Base-by-base conservation (phyloP, 2,113 vertebrate species). In the Pangasianodon hypophthalmus region DNA sequence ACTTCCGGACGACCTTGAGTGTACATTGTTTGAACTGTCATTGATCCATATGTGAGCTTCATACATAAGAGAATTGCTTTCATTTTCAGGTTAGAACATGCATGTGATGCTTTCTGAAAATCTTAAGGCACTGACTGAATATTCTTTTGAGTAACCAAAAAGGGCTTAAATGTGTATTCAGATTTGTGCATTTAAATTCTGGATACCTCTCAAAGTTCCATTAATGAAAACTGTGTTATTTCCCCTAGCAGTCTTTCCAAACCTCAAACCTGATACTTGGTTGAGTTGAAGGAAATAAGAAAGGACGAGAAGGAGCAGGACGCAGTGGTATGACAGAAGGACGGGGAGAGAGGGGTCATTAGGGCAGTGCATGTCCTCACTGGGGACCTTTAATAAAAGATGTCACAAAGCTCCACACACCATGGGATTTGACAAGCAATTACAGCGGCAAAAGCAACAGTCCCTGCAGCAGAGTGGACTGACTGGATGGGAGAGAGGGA, bases 391-490 rank as follows among this genome's bases (percentile, higher is more conserved):
- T 37, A 85, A 77, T 91, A 90, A 90, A 92, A 24, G 83, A 89
- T 84, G 83, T 88, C 84, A 69, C 82, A 32, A 84, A 54, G 85
- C 88, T 71, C 86, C 58, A 87, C 88, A 92, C 81, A 80, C 86
- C 69, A 50, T 86, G 71, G 71, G 88, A 91, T 88, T 91, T 92
- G 90, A 92, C 90, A 92, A 91, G 92, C 92, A 92, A 92, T 92
- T 92, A 91, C 82, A 50, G 88, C 64, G 87, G 84, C 71, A 87
- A 88, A 86, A 84, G 90, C 60, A 91, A 88, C 62, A 69, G 41
- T 71, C 37, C 86, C 73, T 62, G 75, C 71, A 84, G 92, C 64
- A n/a, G 52, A 84, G 85, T 79, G 75, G 79, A 88, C 84, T 69
- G 83, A 71, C 56, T 79, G 29, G 84, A 84, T 60, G 44, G 41